Percentiles rank a stretch among this genome's conserved stretches.
phyloP scores from a whole-genome alignment of 1,140 invertebrate species.

The Littorina saxatilis region DNA sequence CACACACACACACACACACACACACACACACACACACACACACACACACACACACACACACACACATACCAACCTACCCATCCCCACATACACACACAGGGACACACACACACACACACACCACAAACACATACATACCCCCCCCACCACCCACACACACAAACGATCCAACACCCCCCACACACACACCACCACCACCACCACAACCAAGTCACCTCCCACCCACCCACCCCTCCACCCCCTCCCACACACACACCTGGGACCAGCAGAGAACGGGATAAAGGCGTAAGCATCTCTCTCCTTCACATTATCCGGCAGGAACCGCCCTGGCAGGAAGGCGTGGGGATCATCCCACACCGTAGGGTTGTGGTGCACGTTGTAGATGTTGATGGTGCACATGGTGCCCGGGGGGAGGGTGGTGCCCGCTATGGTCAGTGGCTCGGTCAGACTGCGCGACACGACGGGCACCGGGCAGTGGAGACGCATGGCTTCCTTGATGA shows the following conservation, averaged over 20 bases:
- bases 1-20: neutral
- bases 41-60: slow-evolving; percentile 10
- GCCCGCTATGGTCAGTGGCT: slow-evolving; percentile 40
- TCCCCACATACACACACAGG: neutral
- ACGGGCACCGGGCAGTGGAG: slow-evolving; percentile 78
- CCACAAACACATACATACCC: neutral
- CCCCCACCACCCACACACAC: neutral
- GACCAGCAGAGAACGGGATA: slow-evolving; percentile 68
- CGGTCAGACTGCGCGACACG: slow-evolving; percentile 78
- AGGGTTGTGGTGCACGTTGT: slow-evolving; percentile 66
- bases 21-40: neutral
- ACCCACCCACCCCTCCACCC: neutral
- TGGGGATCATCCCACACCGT: slow-evolving; percentile 60
- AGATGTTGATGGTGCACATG: slow-evolving; percentile 45
- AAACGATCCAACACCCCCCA: neutral
- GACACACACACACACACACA: neutral
- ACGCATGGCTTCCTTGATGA: slow-evolving; percentile 73
- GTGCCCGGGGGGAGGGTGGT: slow-evolving; percentile 41
- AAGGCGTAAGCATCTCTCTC: slow-evolving; percentile 65
- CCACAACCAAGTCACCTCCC: neutral
- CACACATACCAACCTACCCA: neutral
- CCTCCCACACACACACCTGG: slow-evolving; percentile 48
- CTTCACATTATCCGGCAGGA: slow-evolving; percentile 60
- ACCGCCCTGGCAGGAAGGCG: slow-evolving; percentile 56
- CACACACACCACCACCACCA: neutral